Base-by-base conservation (phyloP, 1,140 invertebrate genomes). In the Hyphantria cunea region DNA sequence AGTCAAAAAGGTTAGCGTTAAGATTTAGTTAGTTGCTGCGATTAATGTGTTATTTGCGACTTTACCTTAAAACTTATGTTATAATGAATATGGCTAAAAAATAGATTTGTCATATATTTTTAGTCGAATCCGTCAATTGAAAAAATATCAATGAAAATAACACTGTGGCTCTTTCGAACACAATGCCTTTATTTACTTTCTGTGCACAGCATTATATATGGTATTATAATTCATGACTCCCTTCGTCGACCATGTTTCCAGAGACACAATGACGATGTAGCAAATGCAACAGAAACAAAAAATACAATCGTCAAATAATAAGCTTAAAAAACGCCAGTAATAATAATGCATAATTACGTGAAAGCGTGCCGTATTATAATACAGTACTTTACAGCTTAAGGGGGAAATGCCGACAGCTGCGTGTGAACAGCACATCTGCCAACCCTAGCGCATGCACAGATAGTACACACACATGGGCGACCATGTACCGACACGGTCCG, bases 321-420 rank as follows among this genome's bases (percentile, higher is more conserved):
- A 79, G 39, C 63, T 68, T 71, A 66, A 80, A 78, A 73, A 76
- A 60, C 42, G 53, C 44, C 60, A 47, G 64, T 80, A 84, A 86
- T 84, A 89, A 86, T 87, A 89, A 82, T 79, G 79, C 63, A 80
- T 84, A 80, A 86, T 88, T 84, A 78, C 76, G 78, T 84, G 76
- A 87, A 89, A 89, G 84, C 85, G 86, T 89, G 86, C 86, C 83
- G 71, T 82, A 82, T 83, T 83, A 80, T 76, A 77, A 72, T 71
- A 78, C 69, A 72, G 76, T 74, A 68, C 70, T 74, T 75, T 77
- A 80, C 66, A 69, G 68, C 70, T 77, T 69, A 64, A 59, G 72
- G 74, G 74, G 75, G 65, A 74, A 58, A 61, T 70, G 64, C 63
- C 67, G 80, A 80, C 86, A 89, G 86, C 84, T 89, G 86, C 81